These are phyloP conservation scores for Sebastiscus tertius DNA, from an alignment of 2,797 vertebrate genomes.

Conservation along the genomic window DNA sequence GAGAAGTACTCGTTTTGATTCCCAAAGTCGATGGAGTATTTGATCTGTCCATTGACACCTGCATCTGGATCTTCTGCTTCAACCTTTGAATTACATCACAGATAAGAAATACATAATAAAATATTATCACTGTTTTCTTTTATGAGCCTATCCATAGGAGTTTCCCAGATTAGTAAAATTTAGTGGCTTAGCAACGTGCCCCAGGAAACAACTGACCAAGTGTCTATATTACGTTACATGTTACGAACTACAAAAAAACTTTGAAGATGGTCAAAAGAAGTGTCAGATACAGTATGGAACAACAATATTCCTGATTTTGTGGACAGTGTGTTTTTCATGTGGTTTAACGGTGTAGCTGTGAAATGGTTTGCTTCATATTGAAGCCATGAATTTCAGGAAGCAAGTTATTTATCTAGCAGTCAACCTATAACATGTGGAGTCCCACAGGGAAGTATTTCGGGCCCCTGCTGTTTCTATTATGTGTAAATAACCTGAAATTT, in stretches of 20 bases:
- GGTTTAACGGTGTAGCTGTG: not conserved
- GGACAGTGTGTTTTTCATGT: not conserved
- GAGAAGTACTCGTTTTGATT: not conserved
- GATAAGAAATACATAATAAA: not conserved
- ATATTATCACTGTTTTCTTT: not conserved
- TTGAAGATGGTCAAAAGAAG: not conserved
- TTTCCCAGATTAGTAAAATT: not conserved
- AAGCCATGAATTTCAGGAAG: not conserved
- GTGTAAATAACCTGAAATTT: not conserved
- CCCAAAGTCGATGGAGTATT: constrained; percentile 2
- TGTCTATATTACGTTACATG: not conserved
- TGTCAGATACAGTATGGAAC: not conserved
- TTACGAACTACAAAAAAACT: not conserved
- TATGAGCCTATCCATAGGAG: not conserved
- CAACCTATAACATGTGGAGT: not conserved
- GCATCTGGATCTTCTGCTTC: constrained; percentile 4
- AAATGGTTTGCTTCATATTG: not conserved
- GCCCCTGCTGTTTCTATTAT: not conserved
- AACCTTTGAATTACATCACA: not conserved
- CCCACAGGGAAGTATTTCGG: not conserved
- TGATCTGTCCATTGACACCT: not conserved
- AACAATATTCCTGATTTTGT: not conserved
- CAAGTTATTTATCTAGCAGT: not conserved
- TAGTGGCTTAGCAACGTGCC: not conserved
- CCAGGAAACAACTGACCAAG: not conserved